Base-by-base conservation (phyloP, 1,140 invertebrate species). In the Dryas iulia region DNA sequence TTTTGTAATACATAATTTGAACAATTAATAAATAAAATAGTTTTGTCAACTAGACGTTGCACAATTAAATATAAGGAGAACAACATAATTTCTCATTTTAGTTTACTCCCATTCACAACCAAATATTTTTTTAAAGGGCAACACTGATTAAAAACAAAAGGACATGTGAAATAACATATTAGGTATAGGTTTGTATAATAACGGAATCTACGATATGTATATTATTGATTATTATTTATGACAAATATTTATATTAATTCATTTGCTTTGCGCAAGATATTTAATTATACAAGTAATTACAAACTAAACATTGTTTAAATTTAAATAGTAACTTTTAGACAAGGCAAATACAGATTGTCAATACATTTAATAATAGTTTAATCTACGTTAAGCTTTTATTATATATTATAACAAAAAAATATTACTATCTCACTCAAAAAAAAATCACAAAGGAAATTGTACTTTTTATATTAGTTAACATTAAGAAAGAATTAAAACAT, bases 241-340 rank as follows among this genome's bases (percentile, higher is more conserved):
- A 47, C 7, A 47, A 18, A 18, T n/a, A 47, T 2, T 18, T 18
- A 21, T 21, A 18, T 6, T 18, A 18, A 3, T 58, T 57, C 24
- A 26, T 10, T 18, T n/a, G 47, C 23, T 47, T 47, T 47, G 39
- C 7, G 18, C 39, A n/a, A 47, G 14, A 47, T 14, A 35, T 35
- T 35, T 35, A 5, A 18, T 35, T 35, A 35, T 35, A 35, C 12
- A 35, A 35, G 12, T 35, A 35, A 35, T 35, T 26, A 56, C 26
- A n/a, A 56, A 56, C 24, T 56, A 26, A 56, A 56, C 25, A 28
- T 58, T 23, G 52, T 54, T 54, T 23, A 54, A 25, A 24, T 23
- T 54, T 2, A 30, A 7, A 21, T 0, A 47, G 39, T 21, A 21
- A 47, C 39, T 47, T 8, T 47, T 21, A 18, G 14, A 47, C 7